Percentiles rank a stretch among this genome's conserved stretches.
Conservation (phyloP, 1,140 invertebrate species). For the Hydropsyche tenuis region DNA sequence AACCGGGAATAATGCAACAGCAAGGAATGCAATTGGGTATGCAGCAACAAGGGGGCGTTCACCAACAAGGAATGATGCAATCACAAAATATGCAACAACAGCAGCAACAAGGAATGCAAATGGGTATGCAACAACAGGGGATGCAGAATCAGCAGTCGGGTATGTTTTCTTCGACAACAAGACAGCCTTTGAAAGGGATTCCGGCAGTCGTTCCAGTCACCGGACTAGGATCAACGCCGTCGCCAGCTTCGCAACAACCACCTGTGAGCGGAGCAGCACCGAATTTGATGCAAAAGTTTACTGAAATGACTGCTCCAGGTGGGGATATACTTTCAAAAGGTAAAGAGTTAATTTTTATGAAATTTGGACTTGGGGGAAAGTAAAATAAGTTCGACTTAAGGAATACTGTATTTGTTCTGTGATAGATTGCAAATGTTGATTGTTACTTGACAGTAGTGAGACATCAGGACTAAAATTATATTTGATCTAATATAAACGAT, state of each 20-base stretch:
- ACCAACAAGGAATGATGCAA: constrained; percentile 33
- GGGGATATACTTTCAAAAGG: constrained; percentile 87
- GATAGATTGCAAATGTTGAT: constrained; percentile 26
- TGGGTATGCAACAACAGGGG: constrained; percentile 44
- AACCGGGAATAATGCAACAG: constrained; percentile 30
- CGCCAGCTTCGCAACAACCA: constrained; percentile 54
- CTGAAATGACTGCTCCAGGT: constrained; percentile 80
- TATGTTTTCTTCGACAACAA: constrained; percentile 50
- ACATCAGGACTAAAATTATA: not conserved
- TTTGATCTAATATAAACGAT: no score
- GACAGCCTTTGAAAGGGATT: constrained; percentile 62
- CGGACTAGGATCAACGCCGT: constrained; percentile 54
- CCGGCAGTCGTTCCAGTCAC: constrained; percentile 66
- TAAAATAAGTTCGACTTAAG: constrained; percentile 56
- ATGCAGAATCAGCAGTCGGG: constrained; percentile 50
- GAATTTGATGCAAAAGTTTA: constrained; percentile 82
- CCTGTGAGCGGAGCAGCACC: constrained; percentile 62
- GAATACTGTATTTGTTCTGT: constrained; percentile 25
- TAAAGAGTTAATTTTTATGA: constrained; percentile 90
- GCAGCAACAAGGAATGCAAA: constrained; percentile 38
- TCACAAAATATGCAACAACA: constrained; percentile 50
- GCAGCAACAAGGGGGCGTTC: constrained; percentile 51
- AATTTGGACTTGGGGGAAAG: constrained; percentile 84
- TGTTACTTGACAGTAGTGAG: constrained; percentile 28
- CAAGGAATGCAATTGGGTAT: constrained; percentile 53